Evolutionary conservation across 2,113 vertebrate species (phyloP).

Genomic region (Planiliza haematocheilus): DNA sequence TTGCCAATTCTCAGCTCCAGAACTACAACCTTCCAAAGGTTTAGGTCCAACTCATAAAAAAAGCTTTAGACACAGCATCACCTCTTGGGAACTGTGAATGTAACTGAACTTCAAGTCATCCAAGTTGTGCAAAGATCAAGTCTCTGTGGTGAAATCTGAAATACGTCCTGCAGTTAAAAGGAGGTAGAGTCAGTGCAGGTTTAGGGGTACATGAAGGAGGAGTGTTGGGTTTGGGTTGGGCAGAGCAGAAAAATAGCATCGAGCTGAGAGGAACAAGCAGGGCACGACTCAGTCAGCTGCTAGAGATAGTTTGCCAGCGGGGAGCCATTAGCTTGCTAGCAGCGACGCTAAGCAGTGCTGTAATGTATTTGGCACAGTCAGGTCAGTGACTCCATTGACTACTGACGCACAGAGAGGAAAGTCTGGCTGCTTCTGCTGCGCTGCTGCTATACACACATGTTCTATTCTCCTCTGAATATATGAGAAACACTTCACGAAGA

Average conservation of each 20-base stretch:
- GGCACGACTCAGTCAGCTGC: slow-evolving; percentile 60
- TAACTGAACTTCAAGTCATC: slow-evolving; percentile 17
- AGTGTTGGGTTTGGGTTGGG: too few species aligned
- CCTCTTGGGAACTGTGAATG: slow-evolving; percentile 26
- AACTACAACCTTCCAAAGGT: not conserved
- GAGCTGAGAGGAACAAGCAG: slow-evolving; percentile 49
- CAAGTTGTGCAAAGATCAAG: slow-evolving; percentile 30
- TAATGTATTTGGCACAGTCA: slow-evolving; percentile 72
- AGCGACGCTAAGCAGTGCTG: slow-evolving; percentile 53
- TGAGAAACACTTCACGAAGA: slow-evolving; percentile 28
- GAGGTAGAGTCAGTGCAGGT: not conserved
- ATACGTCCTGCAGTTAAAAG: not conserved
- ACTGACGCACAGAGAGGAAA: slow-evolving; percentile 69
- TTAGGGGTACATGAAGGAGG: not conserved
- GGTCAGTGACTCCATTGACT: slow-evolving; percentile 50
- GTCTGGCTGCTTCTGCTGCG: slow-evolving; percentile 39
- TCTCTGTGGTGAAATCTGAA: slow-evolving; percentile 5
- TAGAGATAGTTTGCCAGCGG: slow-evolving; percentile 62
- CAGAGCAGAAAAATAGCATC: slow-evolving; percentile 11
- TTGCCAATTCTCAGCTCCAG: not conserved
- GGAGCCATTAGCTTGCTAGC: slow-evolving; percentile 65
- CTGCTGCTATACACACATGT: slow-evolving; percentile 58
- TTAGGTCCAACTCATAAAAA: slow-evolving; percentile 1
- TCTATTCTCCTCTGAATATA: slow-evolving; percentile 33
- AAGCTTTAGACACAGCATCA: slow-evolving; percentile 18